phyloP scores from a whole-genome alignment of 2,797 vertebrate genomes.

The Sitta carolinensis region DNA sequence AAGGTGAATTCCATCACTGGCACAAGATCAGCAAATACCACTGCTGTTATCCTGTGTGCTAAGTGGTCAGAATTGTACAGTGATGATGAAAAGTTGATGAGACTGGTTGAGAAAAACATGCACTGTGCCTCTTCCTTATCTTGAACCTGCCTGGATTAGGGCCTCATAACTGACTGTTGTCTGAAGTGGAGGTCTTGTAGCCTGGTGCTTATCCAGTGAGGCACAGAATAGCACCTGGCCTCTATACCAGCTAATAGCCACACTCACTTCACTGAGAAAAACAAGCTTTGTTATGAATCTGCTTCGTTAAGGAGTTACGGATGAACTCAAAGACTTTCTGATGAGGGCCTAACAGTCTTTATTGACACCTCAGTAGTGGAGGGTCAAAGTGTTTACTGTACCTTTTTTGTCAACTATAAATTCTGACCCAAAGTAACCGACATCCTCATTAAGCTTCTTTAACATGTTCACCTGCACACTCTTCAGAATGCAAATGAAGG shows the following conservation, averaged over 20 bases:
- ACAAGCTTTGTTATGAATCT: neutral
- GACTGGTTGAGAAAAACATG: neutral
- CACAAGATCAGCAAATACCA: neutral
- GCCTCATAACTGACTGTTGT: neutral
- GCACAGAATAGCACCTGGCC: too few species aligned
- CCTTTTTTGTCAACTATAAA: neutral
- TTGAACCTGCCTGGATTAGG: neutral
- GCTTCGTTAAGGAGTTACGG: neutral
- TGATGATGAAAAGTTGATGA: neutral
- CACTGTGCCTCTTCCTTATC: neutral
- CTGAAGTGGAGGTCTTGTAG: neutral
- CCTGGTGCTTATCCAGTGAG: neutral
- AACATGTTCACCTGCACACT: neutral
- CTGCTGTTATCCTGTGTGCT: neutral
- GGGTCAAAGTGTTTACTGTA: neutral
- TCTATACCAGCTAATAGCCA: neutral
- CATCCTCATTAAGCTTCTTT: neutral
- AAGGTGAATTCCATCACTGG: neutral
- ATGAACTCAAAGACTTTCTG: neutral
- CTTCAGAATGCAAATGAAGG: neutral
- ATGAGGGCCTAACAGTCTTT: neutral
- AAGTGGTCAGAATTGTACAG: neutral
- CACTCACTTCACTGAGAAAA: neutral
- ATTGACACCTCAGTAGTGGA: neutral
- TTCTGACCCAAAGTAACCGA: accelerated